phyloP scores from a whole-genome alignment of 1,140 invertebrate species.

The Drosophila subobscura region DNA sequence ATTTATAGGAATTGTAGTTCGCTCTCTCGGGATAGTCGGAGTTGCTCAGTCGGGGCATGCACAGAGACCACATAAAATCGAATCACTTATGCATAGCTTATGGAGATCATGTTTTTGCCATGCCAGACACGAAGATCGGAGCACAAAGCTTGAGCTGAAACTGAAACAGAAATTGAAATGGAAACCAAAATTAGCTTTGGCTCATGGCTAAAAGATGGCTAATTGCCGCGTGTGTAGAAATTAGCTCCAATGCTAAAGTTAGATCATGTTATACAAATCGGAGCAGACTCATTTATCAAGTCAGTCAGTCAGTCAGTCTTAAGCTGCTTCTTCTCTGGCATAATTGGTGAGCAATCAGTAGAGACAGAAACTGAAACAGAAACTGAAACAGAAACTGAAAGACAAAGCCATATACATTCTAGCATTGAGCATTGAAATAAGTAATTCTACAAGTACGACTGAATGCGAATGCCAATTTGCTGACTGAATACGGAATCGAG shows the following conservation, averaged over 20 bases:
- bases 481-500: slow-evolving; percentile 20
- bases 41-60: not conserved
- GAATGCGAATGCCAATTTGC: slow-evolving; percentile 34
- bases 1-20: slow-evolving; percentile 49
- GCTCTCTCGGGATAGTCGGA: slow-evolving; percentile 7
- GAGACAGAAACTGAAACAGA: not conserved
- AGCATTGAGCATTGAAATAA: slow-evolving; percentile 4
- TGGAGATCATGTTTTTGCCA: slow-evolving; percentile 42
- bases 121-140: slow-evolving; percentile 57
- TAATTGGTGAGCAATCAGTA: slow-evolving; percentile 11
- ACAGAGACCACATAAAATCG: slow-evolving; percentile 49
- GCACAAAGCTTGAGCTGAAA: slow-evolving; percentile 23
- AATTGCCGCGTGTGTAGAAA: slow-evolving; percentile 65
- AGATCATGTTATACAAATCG: slow-evolving; percentile 69
- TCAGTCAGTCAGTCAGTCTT: slow-evolving; percentile 5
- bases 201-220: slow-evolving; percentile 75
- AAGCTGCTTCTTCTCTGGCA: slow-evolving; percentile 23
- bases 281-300: slow-evolving; percentile 74
- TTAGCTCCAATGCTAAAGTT: slow-evolving; percentile 71
- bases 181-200: slow-evolving; percentile 30
- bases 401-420: slow-evolving; percentile 9
- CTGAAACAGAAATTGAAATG: slow-evolving; percentile 24
- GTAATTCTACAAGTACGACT: slow-evolving; percentile 26
- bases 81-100: slow-evolving; percentile 61
- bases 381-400: not conserved